Percentiles rank a stretch among this genome's conserved stretches.
Conservation (phyloP, 2,113 vertebrate genomes). For the Oryctolagus cuniculus region DNA sequence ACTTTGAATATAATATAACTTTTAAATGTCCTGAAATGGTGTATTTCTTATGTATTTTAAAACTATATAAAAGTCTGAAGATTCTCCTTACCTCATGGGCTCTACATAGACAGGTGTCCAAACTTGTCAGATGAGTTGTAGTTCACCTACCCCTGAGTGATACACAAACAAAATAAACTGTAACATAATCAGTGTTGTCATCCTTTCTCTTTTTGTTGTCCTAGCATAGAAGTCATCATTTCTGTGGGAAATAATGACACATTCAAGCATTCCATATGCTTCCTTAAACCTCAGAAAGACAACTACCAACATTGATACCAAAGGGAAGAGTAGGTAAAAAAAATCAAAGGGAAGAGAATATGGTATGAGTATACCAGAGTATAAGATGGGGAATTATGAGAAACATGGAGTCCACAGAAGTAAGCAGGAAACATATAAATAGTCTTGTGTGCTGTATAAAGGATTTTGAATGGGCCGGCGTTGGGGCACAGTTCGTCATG, state of each 20-base stretch:
- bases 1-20: not conserved
- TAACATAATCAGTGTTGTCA: not conserved
- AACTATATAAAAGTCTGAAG: not conserved
- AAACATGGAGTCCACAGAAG: not conserved
- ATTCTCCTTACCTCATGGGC: not conserved
- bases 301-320: not conserved
- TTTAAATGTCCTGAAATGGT: not conserved
- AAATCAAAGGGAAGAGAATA: not conserved
- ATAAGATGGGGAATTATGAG: not conserved
- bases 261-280: too few relatives aligned
- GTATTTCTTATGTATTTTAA: constrained; percentile 22
- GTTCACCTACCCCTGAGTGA: not conserved
- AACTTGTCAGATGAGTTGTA: not conserved
- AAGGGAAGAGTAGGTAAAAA: not conserved
- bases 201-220: too few relatives aligned
- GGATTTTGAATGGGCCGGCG: not conserved
- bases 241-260: too few relatives aligned
- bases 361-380: not conserved
- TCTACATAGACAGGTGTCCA: not conserved
- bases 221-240: too few relatives aligned
- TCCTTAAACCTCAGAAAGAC: too few relatives aligned
- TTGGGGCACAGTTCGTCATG: not conserved
- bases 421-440: not conserved
- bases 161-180: not conserved
- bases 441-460: not conserved